phyloP scores from a whole-genome alignment of 2,888 invertebrate species.

The Sesamia inferens region DNA sequence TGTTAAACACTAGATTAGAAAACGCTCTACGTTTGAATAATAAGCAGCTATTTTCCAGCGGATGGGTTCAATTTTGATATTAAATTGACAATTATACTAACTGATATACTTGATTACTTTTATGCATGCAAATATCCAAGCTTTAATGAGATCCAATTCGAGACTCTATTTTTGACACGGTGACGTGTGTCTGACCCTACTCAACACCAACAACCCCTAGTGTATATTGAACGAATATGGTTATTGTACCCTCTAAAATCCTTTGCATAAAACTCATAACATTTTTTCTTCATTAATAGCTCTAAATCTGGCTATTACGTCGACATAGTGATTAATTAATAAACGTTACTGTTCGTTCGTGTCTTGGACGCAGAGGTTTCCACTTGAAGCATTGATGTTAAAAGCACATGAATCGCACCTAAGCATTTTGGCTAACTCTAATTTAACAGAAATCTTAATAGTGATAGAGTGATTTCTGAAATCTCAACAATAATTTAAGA shows the following conservation, averaged over 20 bases:
- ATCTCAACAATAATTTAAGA: too few relatives aligned
- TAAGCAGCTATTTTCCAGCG: constrained; percentile 8
- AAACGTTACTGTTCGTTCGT: constrained; percentile 47
- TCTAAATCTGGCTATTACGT: constrained; percentile 32
- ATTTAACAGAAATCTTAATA: too few relatives aligned
- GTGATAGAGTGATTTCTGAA: too few relatives aligned
- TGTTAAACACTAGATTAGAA: constrained; percentile 10
- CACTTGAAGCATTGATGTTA: too few relatives aligned
- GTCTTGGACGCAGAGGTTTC: constrained; percentile 20
- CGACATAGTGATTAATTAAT: constrained; percentile 48
- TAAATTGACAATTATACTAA: constrained; percentile 30
- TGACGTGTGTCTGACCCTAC: constrained; percentile 78
- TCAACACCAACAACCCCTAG: constrained; percentile 75
- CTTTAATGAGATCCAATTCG: constrained; percentile 66
- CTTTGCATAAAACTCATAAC: constrained; percentile 33
- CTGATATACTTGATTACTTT: constrained; percentile 36
- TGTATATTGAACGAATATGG: constrained; percentile 66
- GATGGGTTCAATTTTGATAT: constrained; percentile 19
- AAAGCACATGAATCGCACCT: too few relatives aligned
- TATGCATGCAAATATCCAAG: constrained; percentile 56
- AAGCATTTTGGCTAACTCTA: too few relatives aligned
- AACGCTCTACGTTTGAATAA: constrained; percentile 1
- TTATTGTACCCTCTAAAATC: constrained; percentile 52
- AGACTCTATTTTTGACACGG: constrained; percentile 66
- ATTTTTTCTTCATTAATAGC: constrained; percentile 39